Evolutionary conservation across 2,797 vertebrate genomes (phyloP).

Genomic region (Rhadinocentrus ornatus): DNA sequence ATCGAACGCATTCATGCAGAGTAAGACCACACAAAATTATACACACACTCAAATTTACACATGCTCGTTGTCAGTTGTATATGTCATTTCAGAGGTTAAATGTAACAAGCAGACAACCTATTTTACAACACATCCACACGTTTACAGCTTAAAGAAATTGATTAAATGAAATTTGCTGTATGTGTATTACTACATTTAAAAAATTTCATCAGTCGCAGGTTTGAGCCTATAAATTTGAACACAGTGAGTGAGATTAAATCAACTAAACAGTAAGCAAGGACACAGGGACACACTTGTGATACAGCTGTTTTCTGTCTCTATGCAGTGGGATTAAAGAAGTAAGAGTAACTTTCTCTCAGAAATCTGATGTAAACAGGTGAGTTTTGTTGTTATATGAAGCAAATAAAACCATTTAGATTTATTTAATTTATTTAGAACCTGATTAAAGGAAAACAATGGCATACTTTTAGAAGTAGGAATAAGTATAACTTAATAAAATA

Average conservation of each 20-base stretch:
- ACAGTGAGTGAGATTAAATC: neutral
- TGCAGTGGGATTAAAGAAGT: slow-evolving; percentile 73
- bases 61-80: too few relatives aligned
- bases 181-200: neutral
- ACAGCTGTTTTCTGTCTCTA: neutral
- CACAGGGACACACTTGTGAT: neutral
- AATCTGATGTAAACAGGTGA: slow-evolving; percentile 57
- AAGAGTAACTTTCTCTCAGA: slow-evolving; percentile 59
- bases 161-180: neutral
- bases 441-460: too few relatives aligned
- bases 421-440: too few relatives aligned
- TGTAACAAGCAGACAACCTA: neutral
- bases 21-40: slow-evolving; percentile 69
- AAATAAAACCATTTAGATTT: slow-evolving; percentile 1
- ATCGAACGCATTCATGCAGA: slow-evolving; percentile 77
- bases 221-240: neutral
- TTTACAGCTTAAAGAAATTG: neutral
- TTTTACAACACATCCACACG: neutral
- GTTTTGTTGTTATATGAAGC: slow-evolving; percentile 17
- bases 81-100: neutral
- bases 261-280: neutral
- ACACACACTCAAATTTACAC: neutral
- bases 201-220: neutral
- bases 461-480: neutral
- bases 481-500: neutral